phyloP scores from a whole-genome alignment of 2,888 invertebrate genomes.

The Melanchra persicariae region DNA sequence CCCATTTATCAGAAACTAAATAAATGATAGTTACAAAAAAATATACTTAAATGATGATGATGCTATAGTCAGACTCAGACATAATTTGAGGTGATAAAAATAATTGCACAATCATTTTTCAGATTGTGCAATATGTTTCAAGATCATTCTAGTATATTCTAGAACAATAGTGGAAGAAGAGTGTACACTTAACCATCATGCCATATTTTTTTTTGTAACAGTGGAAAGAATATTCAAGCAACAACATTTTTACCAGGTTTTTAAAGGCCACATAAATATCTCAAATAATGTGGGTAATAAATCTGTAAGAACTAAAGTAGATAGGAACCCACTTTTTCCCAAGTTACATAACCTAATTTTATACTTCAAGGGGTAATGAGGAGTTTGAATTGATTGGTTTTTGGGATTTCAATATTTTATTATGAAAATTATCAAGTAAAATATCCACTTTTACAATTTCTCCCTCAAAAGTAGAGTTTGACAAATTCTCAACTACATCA shows the following conservation, averaged over 20 bases:
- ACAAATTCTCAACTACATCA: no score
- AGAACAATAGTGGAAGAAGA: not conserved
- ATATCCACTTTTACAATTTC: not conserved
- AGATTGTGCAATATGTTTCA: slow-evolving; percentile 18
- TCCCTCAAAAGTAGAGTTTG: no score
- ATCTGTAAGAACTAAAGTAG: no score
- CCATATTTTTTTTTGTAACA: no score
- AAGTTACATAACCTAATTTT: no score
- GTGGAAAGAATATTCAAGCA: no score
- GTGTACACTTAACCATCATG: not conserved
- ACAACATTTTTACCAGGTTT: no score
- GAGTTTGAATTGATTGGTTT: no score
- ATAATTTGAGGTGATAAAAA: not conserved
- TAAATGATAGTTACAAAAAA: slow-evolving; percentile 11
- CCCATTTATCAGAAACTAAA: slow-evolving; percentile 9
- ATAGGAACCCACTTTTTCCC: no score
- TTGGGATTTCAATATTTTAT: not conserved
- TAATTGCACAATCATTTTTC: slow-evolving; percentile 25
- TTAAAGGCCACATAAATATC: no score
- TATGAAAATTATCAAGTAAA: not conserved
- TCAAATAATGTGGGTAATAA: no score
- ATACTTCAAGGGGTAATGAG: no score
- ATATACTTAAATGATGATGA: not conserved
- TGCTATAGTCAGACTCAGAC: not conserved
- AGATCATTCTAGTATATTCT: slow-evolving; percentile 10